These are phyloP conservation scores for Crotalus horridus DNA, from an alignment of 2,113 vertebrate species.

Conservation along the genomic window DNA sequence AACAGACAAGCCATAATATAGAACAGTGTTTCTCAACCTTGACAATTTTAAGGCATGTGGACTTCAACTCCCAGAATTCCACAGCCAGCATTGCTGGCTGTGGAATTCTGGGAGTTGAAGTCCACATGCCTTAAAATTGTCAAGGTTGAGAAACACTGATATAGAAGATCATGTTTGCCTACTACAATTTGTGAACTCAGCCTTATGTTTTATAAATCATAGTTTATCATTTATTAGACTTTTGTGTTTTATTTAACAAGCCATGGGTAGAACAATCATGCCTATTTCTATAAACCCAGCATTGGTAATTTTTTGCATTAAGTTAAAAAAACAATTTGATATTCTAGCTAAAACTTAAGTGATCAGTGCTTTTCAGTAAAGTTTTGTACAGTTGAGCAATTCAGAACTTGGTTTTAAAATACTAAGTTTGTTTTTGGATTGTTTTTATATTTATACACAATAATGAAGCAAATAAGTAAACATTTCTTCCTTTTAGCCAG, in stretches of 20 bases:
- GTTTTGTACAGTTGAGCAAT: not conserved
- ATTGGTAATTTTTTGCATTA: not conserved
- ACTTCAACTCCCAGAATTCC: too few species aligned
- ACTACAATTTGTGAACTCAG: not conserved
- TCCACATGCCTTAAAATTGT: too few species aligned
- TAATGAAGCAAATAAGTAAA: not conserved
- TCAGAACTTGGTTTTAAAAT: not conserved
- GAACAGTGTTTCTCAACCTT: too few species aligned
- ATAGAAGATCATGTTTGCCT: not conserved
- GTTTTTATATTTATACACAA: not conserved
- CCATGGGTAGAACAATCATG: not conserved
- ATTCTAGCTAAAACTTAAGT: not conserved
- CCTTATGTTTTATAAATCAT: not conserved
- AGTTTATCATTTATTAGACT: not conserved
- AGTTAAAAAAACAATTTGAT: not conserved
- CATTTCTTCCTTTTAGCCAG: not conserved
- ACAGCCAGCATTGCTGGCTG: too few species aligned
- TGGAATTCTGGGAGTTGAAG: too few species aligned
- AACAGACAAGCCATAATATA: not conserved
- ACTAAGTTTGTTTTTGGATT: not conserved
- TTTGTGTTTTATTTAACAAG: not conserved
- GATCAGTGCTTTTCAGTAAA: not conserved
- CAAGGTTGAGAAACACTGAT: too few species aligned
- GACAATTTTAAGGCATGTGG: too few species aligned
- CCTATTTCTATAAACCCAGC: not conserved